These are phyloP conservation scores for Lonchura striata DNA, from an alignment of 2,113 vertebrate species.

Conservation along the genomic window DNA sequence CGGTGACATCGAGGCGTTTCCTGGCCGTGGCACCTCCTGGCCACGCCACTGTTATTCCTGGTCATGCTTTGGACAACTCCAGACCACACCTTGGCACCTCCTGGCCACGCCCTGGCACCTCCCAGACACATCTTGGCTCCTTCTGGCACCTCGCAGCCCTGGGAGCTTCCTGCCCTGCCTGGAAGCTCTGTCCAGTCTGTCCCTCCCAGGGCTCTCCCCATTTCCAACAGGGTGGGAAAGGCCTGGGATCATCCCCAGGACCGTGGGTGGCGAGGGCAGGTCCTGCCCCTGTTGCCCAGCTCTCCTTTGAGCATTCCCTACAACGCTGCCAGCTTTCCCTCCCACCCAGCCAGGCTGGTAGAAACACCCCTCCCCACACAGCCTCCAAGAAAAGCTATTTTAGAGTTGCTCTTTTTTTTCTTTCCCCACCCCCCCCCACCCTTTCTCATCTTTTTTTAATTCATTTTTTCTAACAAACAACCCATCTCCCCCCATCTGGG, in stretches of 20 bases:
- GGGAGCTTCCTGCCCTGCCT: conserved; percentile 79
- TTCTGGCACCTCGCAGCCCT: background rate
- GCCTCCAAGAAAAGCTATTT: conserved; percentile 41
- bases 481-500: conserved; percentile 49
- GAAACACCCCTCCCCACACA: background rate
- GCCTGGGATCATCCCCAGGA: background rate
- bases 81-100: background rate
- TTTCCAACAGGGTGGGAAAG: accelerated
- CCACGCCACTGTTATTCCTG: background rate
- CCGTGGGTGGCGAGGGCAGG: accelerated
- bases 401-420: conserved; percentile 42
- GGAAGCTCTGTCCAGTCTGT: conserved; percentile 73
- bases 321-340: background rate
- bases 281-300: background rate
- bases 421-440: accelerated
- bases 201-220: background rate
- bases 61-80: no score
- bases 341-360: conserved; percentile 7
- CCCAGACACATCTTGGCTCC: accelerated
- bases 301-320: background rate
- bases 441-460: background rate
- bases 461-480: background rate
- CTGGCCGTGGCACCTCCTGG: background rate
- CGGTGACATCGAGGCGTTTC: accelerated
- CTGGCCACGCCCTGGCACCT: background rate